Conservation (phyloP, 2,888 invertebrate species). For the Aspidapion aeneum region DNA sequence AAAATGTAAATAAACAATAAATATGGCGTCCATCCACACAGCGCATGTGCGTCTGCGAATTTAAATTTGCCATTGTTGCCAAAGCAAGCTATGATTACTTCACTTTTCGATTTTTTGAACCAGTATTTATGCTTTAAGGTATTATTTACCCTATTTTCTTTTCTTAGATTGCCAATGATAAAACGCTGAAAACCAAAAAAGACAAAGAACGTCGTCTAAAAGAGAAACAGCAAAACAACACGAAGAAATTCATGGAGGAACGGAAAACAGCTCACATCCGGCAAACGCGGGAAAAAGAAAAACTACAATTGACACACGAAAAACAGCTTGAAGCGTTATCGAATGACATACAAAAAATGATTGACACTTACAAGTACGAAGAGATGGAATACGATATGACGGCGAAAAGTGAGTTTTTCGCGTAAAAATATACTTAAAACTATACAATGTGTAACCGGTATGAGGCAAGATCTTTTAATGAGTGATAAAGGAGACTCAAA, state of each 20-base stretch:
- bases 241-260: slow-evolving; percentile 96
- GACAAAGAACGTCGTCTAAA: slow-evolving; percentile 92
- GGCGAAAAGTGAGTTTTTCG: slow-evolving; percentile 87
- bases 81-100: no score
- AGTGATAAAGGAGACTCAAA: no score
- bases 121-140: no score
- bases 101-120: no score
- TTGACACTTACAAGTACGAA: slow-evolving; percentile 93
- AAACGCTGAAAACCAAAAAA: slow-evolving; percentile 93
- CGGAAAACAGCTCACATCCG: slow-evolving; percentile 84
- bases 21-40: no score
- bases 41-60: no score
- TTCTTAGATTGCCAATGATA: slow-evolving; percentile 72
- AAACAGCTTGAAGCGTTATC: slow-evolving; percentile 88
- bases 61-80: no score
- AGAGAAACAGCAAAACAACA: slow-evolving; percentile 97
- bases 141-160: no score
- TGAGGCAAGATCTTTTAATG: no score
- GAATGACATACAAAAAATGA: slow-evolving; percentile 84
- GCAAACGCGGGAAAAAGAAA: slow-evolving; percentile 88
- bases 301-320: slow-evolving; percentile 86
- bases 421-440: slow-evolving; percentile 54
- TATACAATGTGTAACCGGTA: no score
- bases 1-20: no score
- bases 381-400: slow-evolving; percentile 87